phyloP scores from a whole-genome alignment of 2,797 vertebrate genomes.

The Astyanax mexicanus region DNA sequence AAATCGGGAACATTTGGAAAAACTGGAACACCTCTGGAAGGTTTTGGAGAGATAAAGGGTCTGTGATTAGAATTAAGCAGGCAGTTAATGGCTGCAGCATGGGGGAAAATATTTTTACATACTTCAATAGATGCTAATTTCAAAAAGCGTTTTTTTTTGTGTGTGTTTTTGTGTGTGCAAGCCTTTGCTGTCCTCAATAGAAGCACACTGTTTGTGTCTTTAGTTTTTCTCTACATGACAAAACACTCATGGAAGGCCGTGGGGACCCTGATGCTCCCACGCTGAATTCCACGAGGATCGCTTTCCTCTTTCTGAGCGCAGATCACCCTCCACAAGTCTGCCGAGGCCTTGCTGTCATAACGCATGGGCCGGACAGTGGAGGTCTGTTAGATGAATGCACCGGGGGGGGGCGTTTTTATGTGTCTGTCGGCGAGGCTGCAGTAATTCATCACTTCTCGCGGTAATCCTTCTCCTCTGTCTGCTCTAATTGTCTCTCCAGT shows the following conservation, averaged over 20 bases:
- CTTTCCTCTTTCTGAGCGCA: constrained; percentile 31
- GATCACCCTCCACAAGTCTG: constrained; percentile 51
- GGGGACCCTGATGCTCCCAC: constrained; percentile 11
- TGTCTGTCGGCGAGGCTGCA: constrained; percentile 61
- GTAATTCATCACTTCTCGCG: constrained; percentile 65
- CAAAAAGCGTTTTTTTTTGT: background rate
- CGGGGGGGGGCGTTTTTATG: constrained; percentile 61
- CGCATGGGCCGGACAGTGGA: constrained; percentile 37
- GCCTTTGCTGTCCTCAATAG: background rate
- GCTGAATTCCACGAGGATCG: constrained; percentile 40
- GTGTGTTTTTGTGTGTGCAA: background rate
- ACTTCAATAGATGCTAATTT: constrained; percentile 19
- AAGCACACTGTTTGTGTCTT: background rate
- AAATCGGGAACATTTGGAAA: constrained; percentile 14
- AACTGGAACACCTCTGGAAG: constrained; percentile 5
- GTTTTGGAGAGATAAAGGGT: constrained; percentile 7
- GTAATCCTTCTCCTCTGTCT: constrained; percentile 63
- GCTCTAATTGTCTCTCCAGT: constrained; percentile 64
- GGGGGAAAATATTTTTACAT: constrained; percentile 17
- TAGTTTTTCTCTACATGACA: background rate
- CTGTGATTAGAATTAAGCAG: constrained; percentile 15
- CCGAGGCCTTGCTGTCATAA: constrained; percentile 57
- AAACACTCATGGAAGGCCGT: constrained; percentile 11
- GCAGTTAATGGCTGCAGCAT: constrained; percentile 11
- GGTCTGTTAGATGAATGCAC: constrained; percentile 52